A percentile compares a stretch with the other conserved stretches of the same genome.
These are phyloP conservation scores for Agrotis segetum DNA, from an alignment of 2,888 invertebrate genomes.

Conservation along the genomic window DNA sequence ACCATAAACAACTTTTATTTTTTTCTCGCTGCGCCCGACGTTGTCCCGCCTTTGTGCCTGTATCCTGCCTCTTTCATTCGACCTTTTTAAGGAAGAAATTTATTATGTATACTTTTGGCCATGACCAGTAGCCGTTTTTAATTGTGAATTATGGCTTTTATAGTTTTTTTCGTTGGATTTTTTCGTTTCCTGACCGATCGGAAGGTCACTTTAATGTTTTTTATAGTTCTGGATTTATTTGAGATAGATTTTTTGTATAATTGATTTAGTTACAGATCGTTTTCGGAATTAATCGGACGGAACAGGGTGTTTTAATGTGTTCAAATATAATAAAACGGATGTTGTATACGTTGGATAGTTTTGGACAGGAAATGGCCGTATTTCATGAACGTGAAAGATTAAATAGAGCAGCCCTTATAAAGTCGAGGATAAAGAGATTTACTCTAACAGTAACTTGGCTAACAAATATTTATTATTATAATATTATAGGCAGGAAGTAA, in stretches of 20 bases:
- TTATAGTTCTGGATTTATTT: constrained; percentile 82
- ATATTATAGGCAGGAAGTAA: too few species aligned
- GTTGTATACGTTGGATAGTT: constrained; percentile 72
- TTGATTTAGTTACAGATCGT: constrained; percentile 81
- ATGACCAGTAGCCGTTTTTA: constrained; percentile 90
- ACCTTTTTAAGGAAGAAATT: constrained; percentile 90
- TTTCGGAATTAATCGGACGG: constrained; percentile 81
- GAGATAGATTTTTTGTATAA: constrained; percentile 72
- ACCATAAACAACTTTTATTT: constrained; percentile 88
- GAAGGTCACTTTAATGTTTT: constrained; percentile 87
- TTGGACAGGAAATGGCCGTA: constrained; percentile 62
- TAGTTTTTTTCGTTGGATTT: constrained; percentile 67
- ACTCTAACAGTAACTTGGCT: not conserved
- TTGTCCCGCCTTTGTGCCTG: constrained; percentile 85
- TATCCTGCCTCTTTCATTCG: constrained; percentile 90
- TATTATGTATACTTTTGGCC: constrained; percentile 89
- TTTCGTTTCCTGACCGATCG: constrained; percentile 84
- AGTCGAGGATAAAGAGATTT: not conserved
- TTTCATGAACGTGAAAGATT: constrained; percentile 21
- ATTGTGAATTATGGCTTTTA: constrained; percentile 89
- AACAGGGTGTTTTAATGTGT: constrained; percentile 79
- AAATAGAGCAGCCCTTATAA: constrained; percentile 8
- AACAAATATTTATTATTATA: not conserved
- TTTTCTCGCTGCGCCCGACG: constrained; percentile 79
- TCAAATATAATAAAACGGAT: constrained; percentile 81